Base-by-base conservation (phyloP, 2,888 invertebrate species). In the Sminthurinus aureus region DNA sequence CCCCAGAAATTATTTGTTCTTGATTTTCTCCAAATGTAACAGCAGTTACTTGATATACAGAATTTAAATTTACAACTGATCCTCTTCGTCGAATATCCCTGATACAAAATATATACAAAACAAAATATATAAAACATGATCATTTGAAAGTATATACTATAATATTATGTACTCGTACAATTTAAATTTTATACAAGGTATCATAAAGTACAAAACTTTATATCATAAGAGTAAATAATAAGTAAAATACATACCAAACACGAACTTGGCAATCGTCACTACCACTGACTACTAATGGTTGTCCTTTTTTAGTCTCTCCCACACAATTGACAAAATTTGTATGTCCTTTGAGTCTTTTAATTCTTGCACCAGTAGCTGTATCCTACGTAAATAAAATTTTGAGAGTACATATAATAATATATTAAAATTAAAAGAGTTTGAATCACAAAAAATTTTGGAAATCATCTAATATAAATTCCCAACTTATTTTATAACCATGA, bases 21-120 rank as follows among this genome's bases (percentile, higher is more conserved):
- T 97, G 95, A 0, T 97, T 98, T 89, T 99, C 99, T 89, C 96
- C 98, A 90, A 99, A 99, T 15, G 96, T 93, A 0, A 98, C 96
- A 0, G 97, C 93, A 0, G 97, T 96, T 15, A 97, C 93, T 86
- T 95, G 96, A 89, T 93, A 96, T 0, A 92, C 92, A 64, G 94
- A 93, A 89, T 95, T 95, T 24, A 96, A 91, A 0, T 94, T 94
- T 13, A 89, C 88, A 0, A 93, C 92, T 13, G 91, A 91, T 38
- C 94, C 93, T 0, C 95, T 93, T 86, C 95, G 95, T 85, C 96
- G 94, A 58, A 81, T 79, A 66, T 85, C 85, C 58, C 58, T 58
- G 18, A 15, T 58, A 38, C 6, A 38, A 38, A 38, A 58, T 18
- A 58, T 58, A 18, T 58, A 38, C 38, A n/a, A n/a, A n/a, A n/a